phyloP scores from a whole-genome alignment of 2,113 vertebrate genomes.

The Argyrosomus japonicus region DNA sequence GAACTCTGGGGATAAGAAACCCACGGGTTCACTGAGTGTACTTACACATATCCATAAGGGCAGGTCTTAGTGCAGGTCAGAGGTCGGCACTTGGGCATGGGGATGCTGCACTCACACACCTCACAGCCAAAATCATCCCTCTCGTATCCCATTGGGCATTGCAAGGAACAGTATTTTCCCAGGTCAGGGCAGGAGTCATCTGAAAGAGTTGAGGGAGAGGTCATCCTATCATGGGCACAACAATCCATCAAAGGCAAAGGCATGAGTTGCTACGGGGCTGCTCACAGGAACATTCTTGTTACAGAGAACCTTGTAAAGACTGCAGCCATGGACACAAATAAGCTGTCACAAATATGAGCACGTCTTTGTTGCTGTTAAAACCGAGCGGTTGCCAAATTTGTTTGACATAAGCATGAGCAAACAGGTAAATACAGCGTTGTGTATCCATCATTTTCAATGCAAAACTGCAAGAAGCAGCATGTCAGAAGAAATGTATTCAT shows the following conservation, averaged over 20 bases:
- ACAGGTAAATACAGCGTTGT: constrained; percentile 11
- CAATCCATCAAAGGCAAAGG: constrained; percentile 58
- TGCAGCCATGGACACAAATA: constrained; percentile 20
- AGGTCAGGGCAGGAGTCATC: constrained; percentile 86
- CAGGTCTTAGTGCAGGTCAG: constrained; percentile 87
- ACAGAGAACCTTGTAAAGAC: constrained; percentile 14
- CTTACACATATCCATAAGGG: constrained; percentile 87
- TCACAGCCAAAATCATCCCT: constrained; percentile 84
- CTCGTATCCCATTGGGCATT: constrained; percentile 83
- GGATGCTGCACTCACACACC: constrained; percentile 83
- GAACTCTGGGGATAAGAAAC: not conserved
- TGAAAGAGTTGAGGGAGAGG: constrained; percentile 73
- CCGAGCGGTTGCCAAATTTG: not conserved
- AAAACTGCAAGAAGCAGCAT: constrained; percentile 1
- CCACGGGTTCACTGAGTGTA: constrained; percentile 34
- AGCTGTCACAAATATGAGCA: constrained; percentile 36
- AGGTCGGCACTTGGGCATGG: constrained; percentile 79
- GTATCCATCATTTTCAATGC: not conserved
- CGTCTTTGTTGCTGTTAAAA: constrained; percentile 22
- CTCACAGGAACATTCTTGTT: constrained; percentile 49
- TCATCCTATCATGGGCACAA: constrained; percentile 36
- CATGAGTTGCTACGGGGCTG: constrained; percentile 17
- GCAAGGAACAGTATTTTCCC: constrained; percentile 79
- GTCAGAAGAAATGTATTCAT: not conserved
- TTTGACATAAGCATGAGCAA: constrained; percentile 19